Conservation (phyloP, 2,888 invertebrate species). For the Odontocolon sp. region DNA sequence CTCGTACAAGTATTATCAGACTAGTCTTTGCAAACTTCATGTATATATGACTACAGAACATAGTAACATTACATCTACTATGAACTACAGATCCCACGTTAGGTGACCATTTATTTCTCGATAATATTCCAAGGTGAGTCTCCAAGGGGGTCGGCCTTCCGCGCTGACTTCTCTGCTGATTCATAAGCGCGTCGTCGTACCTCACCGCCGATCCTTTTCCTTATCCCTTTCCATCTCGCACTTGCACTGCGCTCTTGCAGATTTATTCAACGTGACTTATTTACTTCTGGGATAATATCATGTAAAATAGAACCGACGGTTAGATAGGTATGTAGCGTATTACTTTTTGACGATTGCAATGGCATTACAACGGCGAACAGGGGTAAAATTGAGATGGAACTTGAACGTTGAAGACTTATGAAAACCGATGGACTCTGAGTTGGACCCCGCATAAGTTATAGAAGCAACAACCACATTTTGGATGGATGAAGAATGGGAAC, state of each 20-base stretch:
- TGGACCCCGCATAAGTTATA: not conserved
- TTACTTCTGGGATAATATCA: not conserved
- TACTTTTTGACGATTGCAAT: no score
- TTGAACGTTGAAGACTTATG: no score
- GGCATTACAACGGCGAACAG: no score
- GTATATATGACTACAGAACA: slow-evolving; percentile 42
- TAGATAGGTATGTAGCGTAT: no score
- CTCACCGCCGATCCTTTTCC: slow-evolving; percentile 38
- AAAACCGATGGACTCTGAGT: no score
- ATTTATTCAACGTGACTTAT: slow-evolving; percentile 24
- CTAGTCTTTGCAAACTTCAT: slow-evolving; percentile 46
- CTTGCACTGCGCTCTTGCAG: not conserved
- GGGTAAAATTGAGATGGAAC: no score
- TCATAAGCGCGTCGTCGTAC: slow-evolving; percentile 55
- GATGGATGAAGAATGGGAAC: no score
- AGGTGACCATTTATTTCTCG: slow-evolving; percentile 61
- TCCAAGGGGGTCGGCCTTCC: slow-evolving; percentile 55
- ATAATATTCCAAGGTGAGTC: slow-evolving; percentile 60
- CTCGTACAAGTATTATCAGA: slow-evolving; percentile 55
- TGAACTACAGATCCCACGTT: slow-evolving; percentile 57
- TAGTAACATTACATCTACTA: slow-evolving; percentile 50
- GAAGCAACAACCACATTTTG: no score
- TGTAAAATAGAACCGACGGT: not conserved
- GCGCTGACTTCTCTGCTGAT: slow-evolving; percentile 54
- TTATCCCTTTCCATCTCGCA: slow-evolving; percentile 23